Conservation (phyloP, 2,888 invertebrate genomes). For the Macropis europaea region DNA sequence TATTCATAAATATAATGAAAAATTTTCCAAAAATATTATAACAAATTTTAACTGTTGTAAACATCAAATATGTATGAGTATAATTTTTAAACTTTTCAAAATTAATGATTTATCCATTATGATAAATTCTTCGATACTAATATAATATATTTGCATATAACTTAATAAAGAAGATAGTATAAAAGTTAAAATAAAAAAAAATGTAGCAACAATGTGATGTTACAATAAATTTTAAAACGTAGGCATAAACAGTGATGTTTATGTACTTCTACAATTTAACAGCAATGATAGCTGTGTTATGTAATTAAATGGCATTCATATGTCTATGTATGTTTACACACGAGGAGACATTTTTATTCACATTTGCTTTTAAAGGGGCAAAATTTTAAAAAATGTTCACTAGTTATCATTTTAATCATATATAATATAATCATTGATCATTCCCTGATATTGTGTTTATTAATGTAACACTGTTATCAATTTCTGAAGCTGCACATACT, state of each 20-base stretch:
- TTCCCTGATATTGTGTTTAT: neutral
- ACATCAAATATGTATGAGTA: slow-evolving; percentile 2
- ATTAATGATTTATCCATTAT: neutral
- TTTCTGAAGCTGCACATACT: slow-evolving; percentile 13
- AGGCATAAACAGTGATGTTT: too few relatives aligned
- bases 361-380: neutral
- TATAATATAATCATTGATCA: neutral
- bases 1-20: neutral
- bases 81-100: slow-evolving; percentile 11
- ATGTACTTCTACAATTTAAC: too few relatives aligned
- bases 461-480: slow-evolving; percentile 2
- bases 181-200: slow-evolving; percentile 11
- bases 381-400: neutral
- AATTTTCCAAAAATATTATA: neutral
- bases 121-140: slow-evolving; percentile 5
- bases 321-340: neutral
- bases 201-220: too few relatives aligned
- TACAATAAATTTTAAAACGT: too few relatives aligned
- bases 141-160: slow-evolving; percentile 23
- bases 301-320: slow-evolving; percentile 6
- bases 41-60: neutral
- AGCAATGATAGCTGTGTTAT: too few relatives aligned
- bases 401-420: neutral
- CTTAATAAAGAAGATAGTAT: slow-evolving; percentile 20
- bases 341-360: neutral